Evolutionary conservation across 2,888 invertebrate genomes (phyloP), one percentile per base, ranked within the genome.

Genomic region (Harpalus rubripes): DNA sequence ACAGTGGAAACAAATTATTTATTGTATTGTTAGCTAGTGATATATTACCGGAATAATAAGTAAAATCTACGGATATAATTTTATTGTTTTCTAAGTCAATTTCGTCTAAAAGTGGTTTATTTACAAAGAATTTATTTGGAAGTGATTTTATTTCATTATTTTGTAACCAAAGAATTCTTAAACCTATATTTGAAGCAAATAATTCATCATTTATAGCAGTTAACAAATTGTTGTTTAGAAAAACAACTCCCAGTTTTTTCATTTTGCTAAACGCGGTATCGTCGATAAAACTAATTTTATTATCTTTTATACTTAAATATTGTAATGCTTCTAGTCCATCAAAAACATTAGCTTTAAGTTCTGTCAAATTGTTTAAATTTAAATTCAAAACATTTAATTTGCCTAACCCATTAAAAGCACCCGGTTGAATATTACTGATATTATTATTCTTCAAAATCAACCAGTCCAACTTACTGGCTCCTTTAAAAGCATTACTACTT

Each of bases 221-320:
- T 72, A 81, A 72, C n/a, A 68, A 68, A 72, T 81, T 81, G 39
- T 81, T 41, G 32, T 52, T 68, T 72, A 81, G n/a, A 81, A 81
- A 81, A 7, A 81, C 6, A 7, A 81, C 81, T 3, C 81, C 81
- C 6, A 81, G 16, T 10, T 68, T 52, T 52, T 72, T 81, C 39
- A 81, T 15, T 41, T 72, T 81, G 7, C 5, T 32, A 58, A 81
- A 81, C 8, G 68, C 32, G 16, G 68, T 22, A 15, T 81, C 81
- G 10, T 58, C 32, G 16, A 81, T 81, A 10, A 0, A 7, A 22
- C 26, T 8, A 41, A 81, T 81, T 15, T 56, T 26, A 39, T 81
- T 81, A 18, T 68, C 41, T 58, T 68, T 81, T 15, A 81, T 56
- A 61, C 81, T 68, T 68, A 81, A 32, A 26, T 72, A 81, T 81